Evolutionary conservation across 2,888 invertebrate species (phyloP), one percentile per base, ranked within the genome.

Genomic region (Crioceris asparagi): DNA sequence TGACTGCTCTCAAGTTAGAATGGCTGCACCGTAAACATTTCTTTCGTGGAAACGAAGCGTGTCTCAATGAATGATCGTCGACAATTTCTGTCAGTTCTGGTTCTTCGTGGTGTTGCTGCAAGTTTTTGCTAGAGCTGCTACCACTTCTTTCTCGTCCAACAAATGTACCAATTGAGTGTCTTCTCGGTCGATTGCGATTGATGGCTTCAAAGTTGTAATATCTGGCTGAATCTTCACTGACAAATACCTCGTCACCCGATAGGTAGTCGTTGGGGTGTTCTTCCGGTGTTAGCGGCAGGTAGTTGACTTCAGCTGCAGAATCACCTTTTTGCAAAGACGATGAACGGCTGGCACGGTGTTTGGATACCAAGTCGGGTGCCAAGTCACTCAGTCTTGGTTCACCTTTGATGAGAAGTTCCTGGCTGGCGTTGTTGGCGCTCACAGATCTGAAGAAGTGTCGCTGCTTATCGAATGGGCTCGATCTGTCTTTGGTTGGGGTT

Each of bases 371-470:
- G 40, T 63, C 62, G 5, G 74, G 75, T 1, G 81, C 81, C 26
- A 81, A 74, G 51, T 82, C 83, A 1, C 77, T 74, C 1, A 80
- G 74, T 44, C 81, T 65, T 0, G 82, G 82, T 47, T 80, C 77
- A 2, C 27, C 27, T 27, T n/a, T n/a, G n/a, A 82, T 75, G 19
- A 76, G 71, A 39, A 77, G 71, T 3, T 79, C 77, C 51, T 74
- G 47, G 53, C 79, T 70, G 54, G 73, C 62, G 52, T 69, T 74
- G 44, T 74, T 75, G 1, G 79, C 76, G 39, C 79, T 79, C 32
- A 79, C 64, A 3, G 80, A 79, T 33, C 81, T 65, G 51, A 77
- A 32, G 42, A 44, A 45, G 21, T 17, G 10, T 17, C 33, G 12
- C 25, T 23, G 17, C 18, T 17, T 11, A n/a, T n/a, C n/a, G n/a